Base-by-base conservation (phyloP, 1,140 invertebrate species). In the Hesperophylax magnus region DNA sequence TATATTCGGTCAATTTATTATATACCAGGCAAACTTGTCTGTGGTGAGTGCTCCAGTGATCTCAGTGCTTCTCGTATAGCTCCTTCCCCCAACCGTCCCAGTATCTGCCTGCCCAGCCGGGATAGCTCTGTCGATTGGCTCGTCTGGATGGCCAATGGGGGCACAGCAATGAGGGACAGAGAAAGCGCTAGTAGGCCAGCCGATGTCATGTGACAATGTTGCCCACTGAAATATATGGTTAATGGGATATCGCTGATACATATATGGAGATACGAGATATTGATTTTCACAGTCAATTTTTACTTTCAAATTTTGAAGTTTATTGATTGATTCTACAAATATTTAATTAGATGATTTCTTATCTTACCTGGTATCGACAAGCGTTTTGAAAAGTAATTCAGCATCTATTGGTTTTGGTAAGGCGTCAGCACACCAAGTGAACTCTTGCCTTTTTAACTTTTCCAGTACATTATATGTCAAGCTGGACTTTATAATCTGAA, bases 101-200 rank as follows among this genome's bases (percentile, higher is more conserved):
- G 34, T 22, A 81, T 8, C 8, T 75, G 31, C n/a, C 85, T 85
- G 15, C 60, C 52, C 3, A 81, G 54, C 52, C 71, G 69, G 7
- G 72, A 17, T 7, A 81, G 31, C 27, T 54, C 22, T 17, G 20
- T 54, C 0, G 53, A 56, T 27, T 58, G 52, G 27, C 75, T 61
- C 3, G 17, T n/a, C 3, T 86, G 79, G 86, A 92, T 92, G 20
- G 89, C 34, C 15, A 52, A 14, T 3, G 76, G 76, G 17, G 69
- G n/a, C 22, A 65, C 75, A 4, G 84, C 85, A 82, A 93, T 86
- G 9, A 93, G 85, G 3, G 87, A 80, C 86, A 92, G 92, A 18
- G 89, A 89, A 63, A 93, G 87, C 65, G 90, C 88, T 3, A 92
- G 86, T 9, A 93, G 86, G 6, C 91, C 91, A 86, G 91, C 87